Base-by-base conservation (phyloP, 2,113 vertebrate genomes). In the Agapornis roseicollis region DNA sequence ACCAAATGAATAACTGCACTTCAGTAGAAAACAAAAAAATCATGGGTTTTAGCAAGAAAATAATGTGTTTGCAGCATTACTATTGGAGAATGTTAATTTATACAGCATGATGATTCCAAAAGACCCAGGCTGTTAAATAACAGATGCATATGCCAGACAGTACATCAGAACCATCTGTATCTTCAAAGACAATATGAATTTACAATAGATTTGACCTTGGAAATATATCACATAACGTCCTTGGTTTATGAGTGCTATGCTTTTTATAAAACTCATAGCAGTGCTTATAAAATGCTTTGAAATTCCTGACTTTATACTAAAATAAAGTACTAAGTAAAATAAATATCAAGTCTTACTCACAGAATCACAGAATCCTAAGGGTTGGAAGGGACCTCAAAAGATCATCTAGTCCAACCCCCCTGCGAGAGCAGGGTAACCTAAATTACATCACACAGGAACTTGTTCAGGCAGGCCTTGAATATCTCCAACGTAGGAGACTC, bases 1-100 rank as follows among this genome's bases (percentile, higher is more conserved):
- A 85, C 24, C 72, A 95, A 85, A 97, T 49, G 41, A 96, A 94
- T 80, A 78, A 55, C 7, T 33, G 13, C 63, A 61, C 50, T 85
- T 85, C 29, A 68, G 17, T 46, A 82, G 7, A 35, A 60, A 94
- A 80, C 1, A 56, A 76, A 56, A 35, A 52, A 37, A 0, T 7
- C 10, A 50, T 19, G 1, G 4, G 11, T 69, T 78, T 49, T 41
- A 58, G 24, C 31, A 53, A 70, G 18, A 81, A 96, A 95, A 77
- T 52, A 52, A 46, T 50, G 10, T 65, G 39, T 33, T 94, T 17
- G 31, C 35, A 80, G 5, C 19, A 77, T 66, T 90, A 61, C 27
- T 42, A 33, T 35, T 58, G 6, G 4, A 70, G 44, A 81, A 88
- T 58, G 2, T 12, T 44, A 31, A 58, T 53, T 68, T 72, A 70